A percentile compares a stretch with the other conserved stretches of the same genome.
Evolutionary conservation across 2,797 vertebrate species (phyloP).

Genomic region (Yasuhikotakia modesta): DNA sequence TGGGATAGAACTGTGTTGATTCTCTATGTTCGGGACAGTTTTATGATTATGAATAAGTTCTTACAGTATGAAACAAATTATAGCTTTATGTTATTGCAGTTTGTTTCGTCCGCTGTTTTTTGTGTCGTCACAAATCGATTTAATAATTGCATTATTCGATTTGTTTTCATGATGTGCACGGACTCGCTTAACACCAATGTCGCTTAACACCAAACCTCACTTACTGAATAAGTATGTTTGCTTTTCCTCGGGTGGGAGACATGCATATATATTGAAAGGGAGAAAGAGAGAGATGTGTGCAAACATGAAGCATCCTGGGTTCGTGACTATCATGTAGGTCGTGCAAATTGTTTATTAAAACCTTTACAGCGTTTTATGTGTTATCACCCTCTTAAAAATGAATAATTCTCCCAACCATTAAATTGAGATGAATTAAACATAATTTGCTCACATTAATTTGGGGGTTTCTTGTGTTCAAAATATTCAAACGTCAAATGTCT

Average conservation of each 20-base stretch:
- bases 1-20: not conserved
- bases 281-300: slow-evolving; percentile 16
- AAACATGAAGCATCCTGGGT: slow-evolving; percentile 1
- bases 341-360: not conserved
- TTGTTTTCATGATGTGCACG: not conserved
- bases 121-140: slow-evolving; percentile 7
- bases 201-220: not conserved
- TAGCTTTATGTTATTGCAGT: not conserved
- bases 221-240: slow-evolving; percentile 1
- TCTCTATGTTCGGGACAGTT: not conserved
- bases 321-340: slow-evolving; percentile 11
- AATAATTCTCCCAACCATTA: not conserved
- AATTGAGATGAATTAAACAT: not conserved
- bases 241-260: slow-evolving; percentile 8
- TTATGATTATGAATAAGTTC: not conserved
- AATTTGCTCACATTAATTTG: not conserved
- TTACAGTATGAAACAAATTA: not conserved
- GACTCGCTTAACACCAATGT: slow-evolving; percentile 5
- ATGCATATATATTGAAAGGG: not conserved
- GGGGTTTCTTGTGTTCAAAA: not conserved
- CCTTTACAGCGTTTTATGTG: not conserved
- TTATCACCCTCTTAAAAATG: not conserved
- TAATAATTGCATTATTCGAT: not conserved
- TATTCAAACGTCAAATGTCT: no score
- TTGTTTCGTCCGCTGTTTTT: slow-evolving; percentile 1